These are phyloP conservation scores for Brachyhypopomus occidentalis DNA, from an alignment of 2,113 vertebrate genomes.

Conservation along the genomic window DNA sequence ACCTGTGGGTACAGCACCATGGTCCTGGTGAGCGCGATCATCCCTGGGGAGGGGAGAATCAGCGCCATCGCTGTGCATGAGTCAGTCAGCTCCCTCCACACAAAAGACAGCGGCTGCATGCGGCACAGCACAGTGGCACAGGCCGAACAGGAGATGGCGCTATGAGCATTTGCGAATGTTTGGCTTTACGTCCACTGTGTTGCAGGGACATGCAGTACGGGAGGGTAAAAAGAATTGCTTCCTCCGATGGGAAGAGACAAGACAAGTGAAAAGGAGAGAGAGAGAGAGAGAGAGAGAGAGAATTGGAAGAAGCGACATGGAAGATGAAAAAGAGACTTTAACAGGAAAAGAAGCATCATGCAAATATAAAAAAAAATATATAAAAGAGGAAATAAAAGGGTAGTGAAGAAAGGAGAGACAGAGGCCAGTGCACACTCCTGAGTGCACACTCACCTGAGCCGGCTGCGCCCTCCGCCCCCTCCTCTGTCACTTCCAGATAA, in stretches of 20 bases:
- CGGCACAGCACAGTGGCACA: neutral
- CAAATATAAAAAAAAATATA: no score
- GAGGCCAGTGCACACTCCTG: no score
- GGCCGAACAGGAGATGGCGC: slow-evolving; percentile 44
- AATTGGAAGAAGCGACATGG: neutral
- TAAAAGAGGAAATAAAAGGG: neutral
- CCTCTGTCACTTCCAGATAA: slow-evolving; percentile 96
- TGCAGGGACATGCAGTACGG: slow-evolving; percentile 1
- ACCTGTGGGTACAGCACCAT: slow-evolving; percentile 94
- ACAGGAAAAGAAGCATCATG: no score
- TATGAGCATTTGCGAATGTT: slow-evolving; percentile 30
- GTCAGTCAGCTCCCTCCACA: neutral
- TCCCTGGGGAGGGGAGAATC: slow-evolving; percentile 72
- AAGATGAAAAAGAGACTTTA: no score
- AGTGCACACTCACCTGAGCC: slow-evolving; percentile 81
- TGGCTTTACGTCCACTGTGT: neutral
- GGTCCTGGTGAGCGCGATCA: slow-evolving; percentile 93
- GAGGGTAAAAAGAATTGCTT: neutral
- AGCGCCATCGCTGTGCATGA: neutral
- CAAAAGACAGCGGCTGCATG: neutral
- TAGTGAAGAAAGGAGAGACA: no score
- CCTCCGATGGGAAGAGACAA: neutral
- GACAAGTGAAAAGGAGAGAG: neutral
- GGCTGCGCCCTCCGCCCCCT: slow-evolving; percentile 93
- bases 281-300: neutral